Evolutionary conservation across 2,888 invertebrate species (phyloP).

Genomic region (Drosophila phalerata): DNA sequence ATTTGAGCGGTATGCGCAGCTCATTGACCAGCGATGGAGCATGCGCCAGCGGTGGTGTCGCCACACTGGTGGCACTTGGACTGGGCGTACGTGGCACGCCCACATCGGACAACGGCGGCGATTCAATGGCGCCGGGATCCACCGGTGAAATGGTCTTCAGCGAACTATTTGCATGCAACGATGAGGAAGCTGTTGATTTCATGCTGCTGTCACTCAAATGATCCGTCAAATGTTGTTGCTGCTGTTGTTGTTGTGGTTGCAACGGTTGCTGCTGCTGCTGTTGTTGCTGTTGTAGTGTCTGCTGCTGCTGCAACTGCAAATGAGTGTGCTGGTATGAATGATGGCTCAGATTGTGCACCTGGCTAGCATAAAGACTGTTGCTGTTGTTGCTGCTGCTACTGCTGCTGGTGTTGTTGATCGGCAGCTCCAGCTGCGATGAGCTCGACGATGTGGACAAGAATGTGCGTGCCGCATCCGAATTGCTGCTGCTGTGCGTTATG

Average conservation of each 20-base stretch:
- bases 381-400: constrained; percentile 52
- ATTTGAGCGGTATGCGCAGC: constrained; percentile 87
- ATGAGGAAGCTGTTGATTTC: constrained; percentile 77
- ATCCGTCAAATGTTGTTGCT: constrained; percentile 67
- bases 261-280: constrained; percentile 51
- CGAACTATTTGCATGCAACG: constrained; percentile 63
- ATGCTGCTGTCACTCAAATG: constrained; percentile 83
- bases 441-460: constrained; percentile 86
- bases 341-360: constrained; percentile 69
- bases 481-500: constrained; percentile 89
- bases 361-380: constrained; percentile 68
- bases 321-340: constrained; percentile 73
- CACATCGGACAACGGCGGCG: constrained; percentile 86
- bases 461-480: constrained; percentile 83
- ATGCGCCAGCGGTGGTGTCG: constrained; percentile 81
- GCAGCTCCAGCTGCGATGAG: constrained; percentile 84
- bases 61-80: constrained; percentile 82
- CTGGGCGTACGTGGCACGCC: constrained; percentile 85
- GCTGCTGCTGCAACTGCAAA: constrained; percentile 64
- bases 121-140: constrained; percentile 85
- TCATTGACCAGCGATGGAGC: constrained; percentile 65
- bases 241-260: constrained; percentile 72
- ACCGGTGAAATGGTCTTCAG: constrained; percentile 83
- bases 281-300: constrained; percentile 38
- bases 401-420: constrained; percentile 77